Conservation (phyloP, 1,140 invertebrate species). For the Hypsibius dujardini region DNA sequence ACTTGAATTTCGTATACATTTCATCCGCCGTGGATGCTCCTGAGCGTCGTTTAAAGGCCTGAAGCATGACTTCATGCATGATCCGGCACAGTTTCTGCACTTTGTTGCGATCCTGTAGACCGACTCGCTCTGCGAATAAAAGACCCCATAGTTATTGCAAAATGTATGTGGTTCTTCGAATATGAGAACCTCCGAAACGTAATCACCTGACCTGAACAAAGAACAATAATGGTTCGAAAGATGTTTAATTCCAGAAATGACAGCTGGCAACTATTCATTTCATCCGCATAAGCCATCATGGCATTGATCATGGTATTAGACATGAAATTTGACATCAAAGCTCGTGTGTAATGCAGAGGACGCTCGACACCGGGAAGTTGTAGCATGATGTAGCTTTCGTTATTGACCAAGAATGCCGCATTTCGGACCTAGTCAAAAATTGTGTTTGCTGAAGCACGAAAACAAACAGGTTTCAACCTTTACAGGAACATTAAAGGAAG, state of each 20-base stretch:
- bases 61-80: conserved; percentile 18
- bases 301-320: conserved; percentile 20
- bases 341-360: conserved; percentile 20
- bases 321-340: conserved; percentile 23
- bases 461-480: neutral
- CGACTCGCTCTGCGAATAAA: neutral
- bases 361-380: neutral
- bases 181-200: neutral
- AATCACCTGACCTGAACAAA: conserved; percentile 18
- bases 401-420: conserved; percentile 19
- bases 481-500: neutral
- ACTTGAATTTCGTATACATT: neutral
- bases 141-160: neutral
- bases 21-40: neutral
- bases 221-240: conserved; percentile 20
- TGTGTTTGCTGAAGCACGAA: neutral
- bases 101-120: conserved; percentile 12
- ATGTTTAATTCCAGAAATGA: conserved; percentile 18
- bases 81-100: conserved; percentile 18
- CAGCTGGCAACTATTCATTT: conserved; percentile 20
- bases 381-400: conserved; percentile 21
- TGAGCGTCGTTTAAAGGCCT: conserved; percentile 12
- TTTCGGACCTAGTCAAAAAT: conserved; percentile 9
- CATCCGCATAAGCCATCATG: conserved; percentile 21
- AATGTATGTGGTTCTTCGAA: no score